Percentiles rank a stretch among this genome's conserved stretches.
phyloP scores from a whole-genome alignment of 1,140 invertebrate species.

The Zaprionus gabonicus region DNA sequence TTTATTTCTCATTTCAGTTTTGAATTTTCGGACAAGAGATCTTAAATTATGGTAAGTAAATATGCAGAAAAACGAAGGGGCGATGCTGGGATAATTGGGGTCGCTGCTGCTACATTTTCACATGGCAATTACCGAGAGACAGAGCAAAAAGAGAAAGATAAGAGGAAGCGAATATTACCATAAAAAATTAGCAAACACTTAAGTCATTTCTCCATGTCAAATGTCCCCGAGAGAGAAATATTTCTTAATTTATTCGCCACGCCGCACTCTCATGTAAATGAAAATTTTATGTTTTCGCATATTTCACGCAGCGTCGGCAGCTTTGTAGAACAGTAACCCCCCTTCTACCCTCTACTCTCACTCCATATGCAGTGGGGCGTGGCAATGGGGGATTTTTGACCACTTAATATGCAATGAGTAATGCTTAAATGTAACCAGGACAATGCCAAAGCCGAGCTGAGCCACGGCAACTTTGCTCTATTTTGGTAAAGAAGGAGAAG shows the following conservation, averaged over 20 bases:
- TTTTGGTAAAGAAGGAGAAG: neutral
- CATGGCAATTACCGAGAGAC: conserved; percentile 33
- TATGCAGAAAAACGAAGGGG: conserved; percentile 13
- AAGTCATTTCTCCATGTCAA: conserved; percentile 43
- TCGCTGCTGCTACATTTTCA: conserved; percentile 28
- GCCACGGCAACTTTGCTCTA: conserved; percentile 11
- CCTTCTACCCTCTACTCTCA: neutral
- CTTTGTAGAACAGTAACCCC: conserved; percentile 19
- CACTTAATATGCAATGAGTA: conserved; percentile 79
- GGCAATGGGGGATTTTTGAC: conserved; percentile 49
- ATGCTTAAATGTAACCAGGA: conserved; percentile 81
- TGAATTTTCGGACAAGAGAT: conserved; percentile 39
- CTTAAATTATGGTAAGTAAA: conserved; percentile 76
- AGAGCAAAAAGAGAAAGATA: neutral
- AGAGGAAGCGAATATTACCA: conserved; percentile 51
- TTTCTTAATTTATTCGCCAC: conserved; percentile 71
- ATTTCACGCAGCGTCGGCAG: conserved; percentile 43
- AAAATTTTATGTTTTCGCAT: conserved; percentile 61
- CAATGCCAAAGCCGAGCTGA: conserved; percentile 53
- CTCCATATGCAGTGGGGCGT: neutral
- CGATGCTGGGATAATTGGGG: conserved; percentile 55
- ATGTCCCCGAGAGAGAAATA: conserved; percentile 63
- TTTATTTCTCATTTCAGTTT: conserved; percentile 57
- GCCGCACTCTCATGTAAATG: conserved; percentile 37
- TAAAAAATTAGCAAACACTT: conserved; percentile 65